Conservation (phyloP, 2,888 invertebrate genomes). For the Anticlea derivata region DNA sequence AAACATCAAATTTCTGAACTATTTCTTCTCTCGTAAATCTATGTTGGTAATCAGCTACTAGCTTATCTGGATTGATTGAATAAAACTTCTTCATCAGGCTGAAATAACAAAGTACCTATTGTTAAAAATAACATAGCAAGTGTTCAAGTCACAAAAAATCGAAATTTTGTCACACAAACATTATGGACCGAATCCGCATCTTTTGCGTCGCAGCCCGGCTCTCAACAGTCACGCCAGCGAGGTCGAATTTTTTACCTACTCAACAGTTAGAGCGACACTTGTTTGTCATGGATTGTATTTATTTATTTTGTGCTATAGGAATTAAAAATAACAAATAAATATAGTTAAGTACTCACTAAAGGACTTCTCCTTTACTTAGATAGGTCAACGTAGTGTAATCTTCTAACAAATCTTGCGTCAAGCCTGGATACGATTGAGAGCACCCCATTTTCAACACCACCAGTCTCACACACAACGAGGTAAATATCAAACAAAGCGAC, state of each 20-base stretch:
- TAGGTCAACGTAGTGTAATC: conserved; percentile 85
- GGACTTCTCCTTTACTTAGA: conserved; percentile 85
- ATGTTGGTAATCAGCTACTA: conserved; percentile 69
- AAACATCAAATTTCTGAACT: conserved; percentile 85
- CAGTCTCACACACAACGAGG: conserved; percentile 1
- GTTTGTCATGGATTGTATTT: too few relatives aligned
- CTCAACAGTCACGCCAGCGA: too few relatives aligned
- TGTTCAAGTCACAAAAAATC: too few relatives aligned
- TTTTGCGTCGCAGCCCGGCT: too few relatives aligned
- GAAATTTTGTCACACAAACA: too few relatives aligned
- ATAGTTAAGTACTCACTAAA: conserved; percentile 77
- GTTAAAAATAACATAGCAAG: too few relatives aligned
- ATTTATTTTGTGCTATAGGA: too few relatives aligned
- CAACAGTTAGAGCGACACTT: too few relatives aligned
- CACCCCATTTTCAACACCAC: conserved; percentile 69
- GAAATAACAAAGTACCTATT: conserved; percentile 40
- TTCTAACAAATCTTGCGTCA: conserved; percentile 83
- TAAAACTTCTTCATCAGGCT: conserved; percentile 85
- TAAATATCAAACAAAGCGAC: conserved; percentile 14
- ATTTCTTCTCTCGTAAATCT: conserved; percentile 80
- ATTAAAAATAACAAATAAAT: neutral
- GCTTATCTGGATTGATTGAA: conserved; percentile 70
- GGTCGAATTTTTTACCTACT: too few relatives aligned
- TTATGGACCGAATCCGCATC: too few relatives aligned
- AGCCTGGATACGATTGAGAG: conserved; percentile 69